A percentile compares a stretch with the other conserved stretches of the same genome.
Conservation (phyloP, 2,888 invertebrate species). For the Nemapogon koenigi region DNA sequence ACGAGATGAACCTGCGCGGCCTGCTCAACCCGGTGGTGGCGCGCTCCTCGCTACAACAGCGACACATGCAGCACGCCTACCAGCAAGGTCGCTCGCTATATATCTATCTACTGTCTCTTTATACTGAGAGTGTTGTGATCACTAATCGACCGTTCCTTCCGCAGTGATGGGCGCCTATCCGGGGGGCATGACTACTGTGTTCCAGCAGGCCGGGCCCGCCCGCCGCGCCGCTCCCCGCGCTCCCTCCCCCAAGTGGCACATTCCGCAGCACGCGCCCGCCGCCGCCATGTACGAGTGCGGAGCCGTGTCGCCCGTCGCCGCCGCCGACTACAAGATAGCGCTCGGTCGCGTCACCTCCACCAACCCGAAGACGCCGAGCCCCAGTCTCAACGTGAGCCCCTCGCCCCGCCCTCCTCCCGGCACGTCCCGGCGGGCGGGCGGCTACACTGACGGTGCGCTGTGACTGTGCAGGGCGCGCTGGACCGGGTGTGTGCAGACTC, state of each 20-base stretch:
- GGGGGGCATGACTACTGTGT: conserved; percentile 27
- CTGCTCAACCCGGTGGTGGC: conserved; percentile 31
- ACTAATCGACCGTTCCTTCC: conserved; percentile 9
- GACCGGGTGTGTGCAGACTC: conserved; percentile 87
- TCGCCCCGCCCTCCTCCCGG: background rate
- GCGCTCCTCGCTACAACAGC: conserved; percentile 15
- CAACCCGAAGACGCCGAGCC: conserved; percentile 76
- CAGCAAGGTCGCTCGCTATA: conserved; percentile 45
- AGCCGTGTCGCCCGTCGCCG: conserved; percentile 21
- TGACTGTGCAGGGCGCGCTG: too few relatives aligned
- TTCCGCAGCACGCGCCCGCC: conserved; percentile 62
- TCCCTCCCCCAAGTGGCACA: conserved; percentile 73
- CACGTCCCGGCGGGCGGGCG: too few relatives aligned
- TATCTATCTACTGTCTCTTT: background rate
- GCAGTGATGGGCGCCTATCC: conserved; percentile 45
- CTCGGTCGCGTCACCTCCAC: conserved; percentile 69
- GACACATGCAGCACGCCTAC: conserved; percentile 39
- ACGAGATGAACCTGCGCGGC: conserved; percentile 55
- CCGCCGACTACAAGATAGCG: conserved; percentile 71
- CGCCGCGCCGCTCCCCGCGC: conserved; percentile 34
- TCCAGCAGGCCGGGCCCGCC: conserved; percentile 52
- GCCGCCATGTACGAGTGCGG: conserved; percentile 20
- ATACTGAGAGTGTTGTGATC: background rate
- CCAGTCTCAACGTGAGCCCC: conserved; percentile 29
- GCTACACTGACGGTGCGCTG: too few relatives aligned